A percentile compares a stretch with the other conserved stretches of the same genome.
Conservation (phyloP, 2,888 invertebrate genomes). For the Mantis religiosa region DNA sequence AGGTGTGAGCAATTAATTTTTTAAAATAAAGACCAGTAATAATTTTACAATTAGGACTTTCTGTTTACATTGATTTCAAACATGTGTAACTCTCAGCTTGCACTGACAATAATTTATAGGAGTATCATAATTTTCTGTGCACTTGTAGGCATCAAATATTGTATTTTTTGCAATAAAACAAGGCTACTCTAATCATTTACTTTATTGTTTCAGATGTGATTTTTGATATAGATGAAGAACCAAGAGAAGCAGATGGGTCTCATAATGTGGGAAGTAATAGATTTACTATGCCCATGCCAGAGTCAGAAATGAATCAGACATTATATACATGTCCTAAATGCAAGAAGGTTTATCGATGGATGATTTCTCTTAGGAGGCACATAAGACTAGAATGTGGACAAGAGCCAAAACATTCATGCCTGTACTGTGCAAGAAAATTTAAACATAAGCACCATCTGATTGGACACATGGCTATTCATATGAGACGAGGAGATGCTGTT, state of each 20-base stretch:
- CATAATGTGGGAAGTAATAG: background rate
- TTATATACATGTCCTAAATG: conserved; percentile 19
- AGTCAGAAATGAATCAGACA: conserved; percentile 10
- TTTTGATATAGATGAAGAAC: background rate
- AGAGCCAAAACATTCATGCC: conserved; percentile 38
- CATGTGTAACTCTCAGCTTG: background rate
- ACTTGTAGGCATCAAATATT: background rate
- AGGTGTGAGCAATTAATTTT: background rate
- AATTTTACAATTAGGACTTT: no score
- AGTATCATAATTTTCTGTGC: background rate
- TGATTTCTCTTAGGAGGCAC: conserved; percentile 34
- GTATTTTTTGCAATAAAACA: background rate
- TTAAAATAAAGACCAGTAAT: no score
- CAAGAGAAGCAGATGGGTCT: background rate
- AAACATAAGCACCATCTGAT: conserved; percentile 35
- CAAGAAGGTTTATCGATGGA: conserved; percentile 24
- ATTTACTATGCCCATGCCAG: background rate
- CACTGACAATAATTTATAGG: background rate
- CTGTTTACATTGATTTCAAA: background rate
- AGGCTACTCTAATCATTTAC: background rate
- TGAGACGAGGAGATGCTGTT: background rate
- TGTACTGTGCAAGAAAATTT: conserved; percentile 41
- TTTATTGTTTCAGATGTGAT: background rate
- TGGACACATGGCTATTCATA: conserved; percentile 15
- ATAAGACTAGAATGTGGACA: conserved; percentile 38